Evolutionary conservation across 2,113 vertebrate genomes (phyloP).

Genomic region (Laticauda laticaudata): DNA sequence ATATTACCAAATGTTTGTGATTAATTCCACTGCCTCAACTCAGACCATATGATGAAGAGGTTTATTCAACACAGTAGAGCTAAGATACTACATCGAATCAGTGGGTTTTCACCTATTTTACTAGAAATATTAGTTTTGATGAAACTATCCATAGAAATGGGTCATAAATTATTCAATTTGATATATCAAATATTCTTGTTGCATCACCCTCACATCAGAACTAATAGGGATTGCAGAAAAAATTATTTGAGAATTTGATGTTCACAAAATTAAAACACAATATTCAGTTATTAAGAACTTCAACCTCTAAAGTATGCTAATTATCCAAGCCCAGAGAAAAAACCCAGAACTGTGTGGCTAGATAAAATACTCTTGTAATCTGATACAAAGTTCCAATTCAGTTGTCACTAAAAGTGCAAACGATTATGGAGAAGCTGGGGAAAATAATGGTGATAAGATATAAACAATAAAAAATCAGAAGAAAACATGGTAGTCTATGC

Average conservation of each 20-base stretch:
- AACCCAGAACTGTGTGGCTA: background rate
- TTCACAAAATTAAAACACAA: background rate
- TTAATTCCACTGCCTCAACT: background rate
- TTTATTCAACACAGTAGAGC: background rate
- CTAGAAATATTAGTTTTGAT: background rate
- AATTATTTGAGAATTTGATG: background rate
- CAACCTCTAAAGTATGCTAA: background rate
- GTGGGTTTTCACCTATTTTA: background rate
- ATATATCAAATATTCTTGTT: background rate
- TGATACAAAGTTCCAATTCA: background rate
- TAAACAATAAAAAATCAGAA: background rate
- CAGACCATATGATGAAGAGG: background rate
- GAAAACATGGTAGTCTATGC: background rate
- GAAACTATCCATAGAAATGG: background rate
- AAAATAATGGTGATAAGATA: background rate
- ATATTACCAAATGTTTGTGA: background rate
- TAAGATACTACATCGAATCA: background rate
- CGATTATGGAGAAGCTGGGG: background rate
- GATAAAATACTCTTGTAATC: background rate
- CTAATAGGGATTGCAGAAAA: background rate
- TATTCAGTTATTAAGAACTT: background rate
- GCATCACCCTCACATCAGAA: background rate
- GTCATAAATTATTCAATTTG: background rate
- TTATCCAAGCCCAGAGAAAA: background rate
- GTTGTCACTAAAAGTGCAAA: background rate